These are phyloP conservation scores for Pandemis cinnamomeana DNA, from an alignment of 2,888 invertebrate genomes.

Conservation along the genomic window DNA sequence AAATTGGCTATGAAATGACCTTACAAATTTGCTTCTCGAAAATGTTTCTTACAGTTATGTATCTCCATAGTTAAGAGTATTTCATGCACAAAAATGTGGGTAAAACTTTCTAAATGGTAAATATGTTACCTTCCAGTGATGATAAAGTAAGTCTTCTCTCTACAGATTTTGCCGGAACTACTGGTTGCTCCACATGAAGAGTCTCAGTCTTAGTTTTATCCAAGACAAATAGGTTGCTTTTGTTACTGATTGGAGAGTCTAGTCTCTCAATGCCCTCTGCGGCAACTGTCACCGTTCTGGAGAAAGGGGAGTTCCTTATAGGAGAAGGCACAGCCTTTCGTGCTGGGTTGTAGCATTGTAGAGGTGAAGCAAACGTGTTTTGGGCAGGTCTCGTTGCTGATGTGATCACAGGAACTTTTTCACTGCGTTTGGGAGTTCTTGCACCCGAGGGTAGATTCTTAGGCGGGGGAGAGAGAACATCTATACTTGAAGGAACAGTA, in stretches of 20 bases:
- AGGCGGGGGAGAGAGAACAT: slow-evolving; percentile 28
- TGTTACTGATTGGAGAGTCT: slow-evolving; percentile 4
- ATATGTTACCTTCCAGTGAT: slow-evolving; percentile 60
- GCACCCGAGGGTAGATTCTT: slow-evolving; percentile 44
- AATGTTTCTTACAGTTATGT: too few relatives aligned
- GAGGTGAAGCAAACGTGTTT: slow-evolving; percentile 61
- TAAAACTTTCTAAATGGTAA: slow-evolving; percentile 16
- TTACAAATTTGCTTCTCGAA: too few relatives aligned
- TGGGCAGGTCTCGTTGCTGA: slow-evolving; percentile 48
- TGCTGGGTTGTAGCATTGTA: slow-evolving; percentile 52
- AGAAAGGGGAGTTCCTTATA: slow-evolving; percentile 52
- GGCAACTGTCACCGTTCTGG: slow-evolving; percentile 40
- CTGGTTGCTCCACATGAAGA: not conserved
- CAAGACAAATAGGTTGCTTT: slow-evolving; percentile 8
- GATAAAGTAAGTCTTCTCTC: slow-evolving; percentile 45
- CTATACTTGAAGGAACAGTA: slow-evolving; percentile 15
- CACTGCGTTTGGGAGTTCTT: slow-evolving; percentile 45
- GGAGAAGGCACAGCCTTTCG: slow-evolving; percentile 52
- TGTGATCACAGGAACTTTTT: slow-evolving; percentile 57
- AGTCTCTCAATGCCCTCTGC: slow-evolving; percentile 11
- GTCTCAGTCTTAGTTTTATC: slow-evolving; percentile 21
- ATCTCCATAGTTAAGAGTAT: not conserved
- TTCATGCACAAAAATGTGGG: not conserved
- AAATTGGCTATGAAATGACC: too few relatives aligned
- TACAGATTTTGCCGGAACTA: slow-evolving; percentile 5